Conservation (phyloP, 2,888 invertebrate species). For the Andrena minutula region DNA sequence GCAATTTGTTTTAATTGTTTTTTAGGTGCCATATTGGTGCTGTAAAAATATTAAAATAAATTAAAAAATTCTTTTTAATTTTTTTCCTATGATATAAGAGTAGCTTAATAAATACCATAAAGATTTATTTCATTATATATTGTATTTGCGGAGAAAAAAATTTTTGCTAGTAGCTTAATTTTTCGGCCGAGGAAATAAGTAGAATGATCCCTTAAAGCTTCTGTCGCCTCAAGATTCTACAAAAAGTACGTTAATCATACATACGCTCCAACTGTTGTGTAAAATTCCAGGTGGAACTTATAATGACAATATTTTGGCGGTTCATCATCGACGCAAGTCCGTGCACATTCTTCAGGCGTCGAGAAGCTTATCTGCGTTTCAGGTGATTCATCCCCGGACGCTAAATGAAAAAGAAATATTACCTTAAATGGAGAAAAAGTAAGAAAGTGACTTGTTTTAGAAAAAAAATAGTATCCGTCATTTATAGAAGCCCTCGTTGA, state of each 20-base stretch:
- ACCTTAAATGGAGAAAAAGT: background rate
- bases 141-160: no score
- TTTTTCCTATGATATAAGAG: no score
- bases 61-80: no score
- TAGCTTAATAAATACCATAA: no score
- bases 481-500: no score
- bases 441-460: background rate
- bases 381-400: background rate
- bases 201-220: background rate
- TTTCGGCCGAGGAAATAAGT: no score
- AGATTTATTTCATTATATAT: no score
- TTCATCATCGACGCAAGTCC: constrained; percentile 18
- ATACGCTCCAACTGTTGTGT: constrained; percentile 48
- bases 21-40: no score
- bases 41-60: no score
- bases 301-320: constrained; percentile 48
- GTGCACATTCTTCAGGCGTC: constrained; percentile 56
- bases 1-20: no score
- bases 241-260: constrained; percentile 11
- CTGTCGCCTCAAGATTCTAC: background rate
- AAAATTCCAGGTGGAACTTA: constrained; percentile 47
- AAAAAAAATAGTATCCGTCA: background rate
- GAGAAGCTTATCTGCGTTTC: constrained; percentile 20
- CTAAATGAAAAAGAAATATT: background rate
- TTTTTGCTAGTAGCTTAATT: no score